phyloP scores from a whole-genome alignment of 2,797 vertebrate species.

The Semotilus atromaculatus region DNA sequence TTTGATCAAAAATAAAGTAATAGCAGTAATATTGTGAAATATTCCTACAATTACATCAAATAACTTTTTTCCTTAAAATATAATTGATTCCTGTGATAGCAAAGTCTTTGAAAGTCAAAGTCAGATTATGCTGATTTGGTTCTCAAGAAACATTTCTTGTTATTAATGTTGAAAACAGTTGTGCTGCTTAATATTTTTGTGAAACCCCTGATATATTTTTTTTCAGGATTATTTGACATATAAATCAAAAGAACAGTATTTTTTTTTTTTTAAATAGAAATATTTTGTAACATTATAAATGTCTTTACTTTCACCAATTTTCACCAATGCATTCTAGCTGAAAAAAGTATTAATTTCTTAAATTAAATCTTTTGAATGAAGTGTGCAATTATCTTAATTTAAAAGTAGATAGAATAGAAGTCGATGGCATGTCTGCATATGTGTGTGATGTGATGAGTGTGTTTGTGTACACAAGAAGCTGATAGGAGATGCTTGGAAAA shows the following conservation, averaged over 20 bases:
- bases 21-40: too few relatives aligned
- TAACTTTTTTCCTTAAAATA: too few relatives aligned
- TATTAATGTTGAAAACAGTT: neutral
- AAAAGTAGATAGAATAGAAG: neutral
- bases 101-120: too few relatives aligned
- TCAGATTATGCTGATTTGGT: too few relatives aligned
- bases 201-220: neutral
- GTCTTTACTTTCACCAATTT: neutral
- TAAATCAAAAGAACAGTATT: neutral
- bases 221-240: neutral
- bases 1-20: too few relatives aligned
- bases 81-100: too few relatives aligned
- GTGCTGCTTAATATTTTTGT: neutral
- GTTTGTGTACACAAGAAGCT: neutral
- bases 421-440: neutral
- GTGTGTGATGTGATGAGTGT: neutral
- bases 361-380: neutral
- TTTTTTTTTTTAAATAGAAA: neutral
- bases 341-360: neutral
- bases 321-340: neutral
- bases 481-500: slow-evolving; percentile 14
- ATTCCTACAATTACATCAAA: too few relatives aligned
- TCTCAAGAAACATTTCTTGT: too few relatives aligned
- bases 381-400: neutral
- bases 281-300: neutral